Evolutionary conservation across 1,140 invertebrate genomes (phyloP).

Genomic region (Geopemphigus sp.): DNA sequence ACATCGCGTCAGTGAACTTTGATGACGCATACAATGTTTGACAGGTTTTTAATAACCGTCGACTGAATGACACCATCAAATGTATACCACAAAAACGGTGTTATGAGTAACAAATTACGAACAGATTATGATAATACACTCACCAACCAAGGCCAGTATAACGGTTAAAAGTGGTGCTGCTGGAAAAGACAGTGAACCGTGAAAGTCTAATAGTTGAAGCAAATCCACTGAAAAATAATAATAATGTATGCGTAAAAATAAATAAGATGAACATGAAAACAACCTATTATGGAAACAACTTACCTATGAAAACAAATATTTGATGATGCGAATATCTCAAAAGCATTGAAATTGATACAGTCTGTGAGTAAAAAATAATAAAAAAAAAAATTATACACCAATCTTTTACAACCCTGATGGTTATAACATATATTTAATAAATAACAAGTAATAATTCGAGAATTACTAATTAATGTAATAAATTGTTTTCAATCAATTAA

Average conservation of each 20-base stretch:
- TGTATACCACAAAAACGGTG: background rate
- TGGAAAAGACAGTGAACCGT: conserved; percentile 88
- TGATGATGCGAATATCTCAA: conserved; percentile 98
- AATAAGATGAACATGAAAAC: background rate
- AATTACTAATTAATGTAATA: too few species aligned
- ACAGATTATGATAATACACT: conserved; percentile 57
- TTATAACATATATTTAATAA: too few species aligned
- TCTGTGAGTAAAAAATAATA: conserved; percentile 70
- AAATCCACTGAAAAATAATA: conserved; percentile 80
- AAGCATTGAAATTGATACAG: conserved; percentile 96
- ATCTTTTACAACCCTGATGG: too few species aligned
- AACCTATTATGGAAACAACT: conserved; percentile 56
- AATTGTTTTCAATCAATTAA: too few species aligned
- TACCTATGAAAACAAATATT: conserved; percentile 97
- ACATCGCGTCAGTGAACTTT: conserved; percentile 1
- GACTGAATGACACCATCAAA: background rate
- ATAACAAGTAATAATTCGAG: too few species aligned
- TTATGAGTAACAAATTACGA: too few species aligned
- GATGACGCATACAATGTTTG: background rate
- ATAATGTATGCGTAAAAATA: conserved; percentile 44
- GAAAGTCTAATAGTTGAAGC: conserved; percentile 95
- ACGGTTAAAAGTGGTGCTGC: conserved; percentile 94
- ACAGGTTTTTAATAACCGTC: conserved; percentile 41
- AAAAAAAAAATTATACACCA: too few species aligned
- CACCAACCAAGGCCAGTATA: conserved; percentile 95